Evolutionary conservation across 2,888 invertebrate species (phyloP).

Genomic region (Adelphocoris suturalis): DNA sequence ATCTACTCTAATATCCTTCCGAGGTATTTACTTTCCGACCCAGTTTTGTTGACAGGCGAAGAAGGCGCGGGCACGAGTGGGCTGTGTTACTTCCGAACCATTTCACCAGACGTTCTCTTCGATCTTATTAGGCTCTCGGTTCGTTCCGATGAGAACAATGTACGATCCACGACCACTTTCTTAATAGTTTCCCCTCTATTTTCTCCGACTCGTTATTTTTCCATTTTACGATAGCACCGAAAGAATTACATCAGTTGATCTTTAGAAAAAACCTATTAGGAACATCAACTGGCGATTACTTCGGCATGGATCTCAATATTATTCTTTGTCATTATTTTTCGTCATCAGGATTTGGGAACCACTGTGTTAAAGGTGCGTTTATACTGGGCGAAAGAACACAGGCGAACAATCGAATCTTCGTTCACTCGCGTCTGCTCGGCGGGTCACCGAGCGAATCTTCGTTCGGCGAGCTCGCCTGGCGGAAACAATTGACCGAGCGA

Average conservation of each 20-base stretch:
- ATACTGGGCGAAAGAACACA: too few relatives aligned
- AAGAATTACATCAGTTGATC: not conserved
- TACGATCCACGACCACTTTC: not conserved
- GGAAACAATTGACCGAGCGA: too few relatives aligned
- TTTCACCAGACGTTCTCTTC: slow-evolving; percentile 54
- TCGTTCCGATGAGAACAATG: not conserved
- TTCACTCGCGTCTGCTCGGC: too few relatives aligned
- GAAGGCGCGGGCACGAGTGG: not conserved
- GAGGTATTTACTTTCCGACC: slow-evolving; percentile 65
- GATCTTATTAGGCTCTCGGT: slow-evolving; percentile 45
- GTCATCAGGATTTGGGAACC: too few relatives aligned
- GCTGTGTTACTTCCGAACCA: slow-evolving; percentile 58
- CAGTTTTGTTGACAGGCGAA: slow-evolving; percentile 57
- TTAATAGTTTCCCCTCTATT: not conserved
- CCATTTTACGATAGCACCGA: not conserved
- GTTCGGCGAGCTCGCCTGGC: too few relatives aligned
- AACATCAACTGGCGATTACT: too few relatives aligned
- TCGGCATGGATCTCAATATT: too few relatives aligned
- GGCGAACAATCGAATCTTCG: too few relatives aligned
- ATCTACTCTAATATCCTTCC: slow-evolving; percentile 65
- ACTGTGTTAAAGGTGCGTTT: too few relatives aligned
- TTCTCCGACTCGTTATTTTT: not conserved
- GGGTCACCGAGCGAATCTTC: too few relatives aligned
- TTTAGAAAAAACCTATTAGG: not conserved
- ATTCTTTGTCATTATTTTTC: too few relatives aligned